Percentiles rank a stretch among this genome's conserved stretches.
Evolutionary conservation across 2,888 invertebrate species (phyloP).

Genomic region (Tromatobia lineatoria): DNA sequence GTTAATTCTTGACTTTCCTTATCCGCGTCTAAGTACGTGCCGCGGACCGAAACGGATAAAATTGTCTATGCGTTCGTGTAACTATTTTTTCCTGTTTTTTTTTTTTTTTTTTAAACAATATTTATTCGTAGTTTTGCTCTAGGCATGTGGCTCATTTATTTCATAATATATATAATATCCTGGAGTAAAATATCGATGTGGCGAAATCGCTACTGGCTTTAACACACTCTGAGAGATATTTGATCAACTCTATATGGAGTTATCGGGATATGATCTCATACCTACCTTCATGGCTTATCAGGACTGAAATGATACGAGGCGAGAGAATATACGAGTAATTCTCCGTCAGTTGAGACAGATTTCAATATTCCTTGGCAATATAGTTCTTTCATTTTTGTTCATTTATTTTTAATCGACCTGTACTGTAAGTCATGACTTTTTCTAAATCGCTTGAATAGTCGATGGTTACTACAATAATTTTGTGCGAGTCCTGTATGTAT

Average conservation of each 20-base stretch:
- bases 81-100: neutral
- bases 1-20: slow-evolving; percentile 56
- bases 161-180: slow-evolving; percentile 47
- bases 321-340: neutral
- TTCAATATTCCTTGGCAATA: too few relatives aligned
- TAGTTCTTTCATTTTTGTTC: too few relatives aligned
- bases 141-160: slow-evolving; percentile 50
- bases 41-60: slow-evolving; percentile 54
- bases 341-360: too few relatives aligned
- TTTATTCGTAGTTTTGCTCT: slow-evolving; percentile 18
- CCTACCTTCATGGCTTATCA: slow-evolving; percentile 54
- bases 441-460: too few relatives aligned
- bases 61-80: slow-evolving; percentile 40
- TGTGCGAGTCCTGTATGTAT: too few relatives aligned
- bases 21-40: slow-evolving; percentile 27
- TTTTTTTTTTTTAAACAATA: slow-evolving; percentile 1
- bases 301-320: slow-evolving; percentile 50
- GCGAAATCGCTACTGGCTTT: slow-evolving; percentile 52
- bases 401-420: too few relatives aligned
- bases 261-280: slow-evolving; percentile 54
- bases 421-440: too few relatives aligned
- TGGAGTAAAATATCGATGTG: slow-evolving; percentile 60
- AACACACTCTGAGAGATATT: slow-evolving; percentile 54
- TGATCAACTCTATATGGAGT: slow-evolving; percentile 42
- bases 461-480: too few relatives aligned